A percentile compares a stretch with the other conserved stretches of the same genome.
Conservation (phyloP, 2,888 invertebrate species). For the Steinernema carpocapsae region DNA sequence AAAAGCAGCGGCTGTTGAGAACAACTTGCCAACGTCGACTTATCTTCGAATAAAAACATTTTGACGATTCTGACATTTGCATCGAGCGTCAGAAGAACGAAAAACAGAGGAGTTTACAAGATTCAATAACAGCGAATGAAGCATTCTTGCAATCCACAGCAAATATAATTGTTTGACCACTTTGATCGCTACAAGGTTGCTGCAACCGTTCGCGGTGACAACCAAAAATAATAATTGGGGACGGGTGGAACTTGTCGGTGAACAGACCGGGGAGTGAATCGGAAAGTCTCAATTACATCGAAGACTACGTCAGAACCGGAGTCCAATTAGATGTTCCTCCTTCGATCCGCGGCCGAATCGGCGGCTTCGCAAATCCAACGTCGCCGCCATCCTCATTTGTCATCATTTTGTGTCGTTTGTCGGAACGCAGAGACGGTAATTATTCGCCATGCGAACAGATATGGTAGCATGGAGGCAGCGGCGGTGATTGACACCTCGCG, state of each 20-base stretch:
- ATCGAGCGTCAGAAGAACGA: background rate
- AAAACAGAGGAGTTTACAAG: background rate
- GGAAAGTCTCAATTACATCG: conserved; percentile 26
- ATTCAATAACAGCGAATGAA: no score
- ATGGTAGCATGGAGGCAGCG: conserved; percentile 20
- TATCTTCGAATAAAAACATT: conserved; percentile 20
- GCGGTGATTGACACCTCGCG: conserved; percentile 29
- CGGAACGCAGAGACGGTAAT: conserved; percentile 28
- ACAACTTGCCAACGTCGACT: conserved; percentile 4
- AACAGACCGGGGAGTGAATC: background rate
- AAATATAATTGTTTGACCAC: no score
- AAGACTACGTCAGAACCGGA: conserved; percentile 17
- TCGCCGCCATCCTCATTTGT: conserved; percentile 29
- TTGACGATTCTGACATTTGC: conserved; percentile 31
- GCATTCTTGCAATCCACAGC: no score
- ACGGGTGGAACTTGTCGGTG: background rate
- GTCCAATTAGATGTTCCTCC: background rate
- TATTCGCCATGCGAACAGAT: conserved; percentile 3
- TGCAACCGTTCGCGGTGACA: no score
- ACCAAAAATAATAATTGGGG: background rate
- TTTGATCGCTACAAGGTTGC: no score
- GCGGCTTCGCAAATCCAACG: conserved; percentile 1
- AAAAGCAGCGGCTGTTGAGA: conserved; percentile 9
- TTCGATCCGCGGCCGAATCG: background rate
- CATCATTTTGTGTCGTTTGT: conserved; percentile 32